Evolutionary conservation across 2,113 vertebrate species (phyloP).

Genomic region (Pelecanoides urinatrix): DNA sequence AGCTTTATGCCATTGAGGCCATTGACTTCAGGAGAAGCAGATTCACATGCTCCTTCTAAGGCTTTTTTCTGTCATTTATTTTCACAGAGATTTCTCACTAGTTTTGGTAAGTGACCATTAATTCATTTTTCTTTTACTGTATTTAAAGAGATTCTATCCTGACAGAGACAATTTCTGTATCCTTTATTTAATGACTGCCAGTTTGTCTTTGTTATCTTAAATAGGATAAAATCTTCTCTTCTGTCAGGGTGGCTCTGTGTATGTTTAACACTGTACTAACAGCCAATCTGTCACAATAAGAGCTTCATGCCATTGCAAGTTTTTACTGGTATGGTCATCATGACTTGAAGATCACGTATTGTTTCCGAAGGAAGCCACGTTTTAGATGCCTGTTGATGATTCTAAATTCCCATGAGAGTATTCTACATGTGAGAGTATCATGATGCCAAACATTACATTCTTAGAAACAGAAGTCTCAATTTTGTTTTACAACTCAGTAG

Average conservation of each 20-base stretch:
- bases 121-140: constrained; percentile 6
- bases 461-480: not conserved
- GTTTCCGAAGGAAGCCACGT: constrained; percentile 14
- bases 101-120: not conserved
- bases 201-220: not conserved
- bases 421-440: not conserved
- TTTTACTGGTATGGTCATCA: not conserved
- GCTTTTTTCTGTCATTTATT: not conserved
- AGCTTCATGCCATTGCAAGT: not conserved
- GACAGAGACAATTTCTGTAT: not conserved
- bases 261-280: not conserved
- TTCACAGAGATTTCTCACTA: constrained; percentile 36
- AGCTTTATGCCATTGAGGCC: not conserved
- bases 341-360: not conserved
- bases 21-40: not conserved
- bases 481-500: not conserved
- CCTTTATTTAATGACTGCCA: not conserved
- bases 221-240: constrained; percentile 4
- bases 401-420: not conserved
- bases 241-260: not conserved
- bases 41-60: not conserved
- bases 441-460: not conserved
- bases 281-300: not conserved
- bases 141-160: not conserved
- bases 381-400: not conserved